Conservation (phyloP, 2,113 vertebrate genomes). For the Saguinus imperator region DNA sequence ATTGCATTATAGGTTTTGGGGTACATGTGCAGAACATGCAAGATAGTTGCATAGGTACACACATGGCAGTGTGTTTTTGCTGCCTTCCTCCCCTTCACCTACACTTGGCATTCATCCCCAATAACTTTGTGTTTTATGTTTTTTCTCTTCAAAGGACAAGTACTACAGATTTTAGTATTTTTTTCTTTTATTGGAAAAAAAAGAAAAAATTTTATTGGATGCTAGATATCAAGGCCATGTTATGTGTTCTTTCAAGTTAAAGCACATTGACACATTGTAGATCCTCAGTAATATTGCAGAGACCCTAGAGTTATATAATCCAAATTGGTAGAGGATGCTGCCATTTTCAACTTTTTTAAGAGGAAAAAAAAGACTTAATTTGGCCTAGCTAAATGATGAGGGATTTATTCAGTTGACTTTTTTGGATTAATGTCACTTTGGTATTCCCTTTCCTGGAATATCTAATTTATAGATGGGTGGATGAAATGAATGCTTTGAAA, state of each 20-base stretch:
- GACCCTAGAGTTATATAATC: background rate
- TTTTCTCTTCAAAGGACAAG: background rate
- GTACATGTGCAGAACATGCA: too few relatives aligned
- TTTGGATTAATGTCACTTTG: background rate
- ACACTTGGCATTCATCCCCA: too few relatives aligned
- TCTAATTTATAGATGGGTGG: background rate
- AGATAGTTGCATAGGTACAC: too few relatives aligned
- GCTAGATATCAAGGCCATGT: background rate
- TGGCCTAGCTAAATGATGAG: background rate
- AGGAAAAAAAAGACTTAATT: background rate
- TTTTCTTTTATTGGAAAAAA: conserved; percentile 11
- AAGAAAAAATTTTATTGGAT: background rate
- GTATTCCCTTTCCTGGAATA: background rate
- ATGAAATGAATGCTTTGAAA: background rate
- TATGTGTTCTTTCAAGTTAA: background rate
- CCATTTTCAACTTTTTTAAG: conserved; percentile 27
- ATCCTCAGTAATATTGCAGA: conserved; percentile 1
- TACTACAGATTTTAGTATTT: background rate
- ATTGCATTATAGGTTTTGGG: too few relatives aligned
- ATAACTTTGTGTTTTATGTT: conserved; percentile 9
- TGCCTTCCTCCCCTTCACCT: too few relatives aligned
- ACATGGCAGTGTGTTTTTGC: too few relatives aligned
- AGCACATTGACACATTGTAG: background rate
- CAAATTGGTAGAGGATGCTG: background rate
- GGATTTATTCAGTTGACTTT: conserved; percentile 19